Conservation (phyloP, 2,888 invertebrate species). For the Orthosia cruda region DNA sequence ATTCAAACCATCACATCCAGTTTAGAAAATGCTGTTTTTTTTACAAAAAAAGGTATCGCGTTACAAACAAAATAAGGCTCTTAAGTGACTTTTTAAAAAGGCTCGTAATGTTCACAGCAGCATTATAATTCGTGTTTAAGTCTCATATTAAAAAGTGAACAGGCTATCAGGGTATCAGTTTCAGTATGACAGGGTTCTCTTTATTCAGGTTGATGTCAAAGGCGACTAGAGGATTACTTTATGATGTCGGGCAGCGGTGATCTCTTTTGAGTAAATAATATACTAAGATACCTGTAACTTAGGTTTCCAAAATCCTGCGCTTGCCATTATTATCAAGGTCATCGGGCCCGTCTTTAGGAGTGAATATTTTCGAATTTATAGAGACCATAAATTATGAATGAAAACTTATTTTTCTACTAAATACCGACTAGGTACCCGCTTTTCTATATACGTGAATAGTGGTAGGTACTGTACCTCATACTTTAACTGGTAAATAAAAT, state of each 20-base stretch:
- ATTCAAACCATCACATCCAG: constrained; percentile 58
- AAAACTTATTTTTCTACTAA: neutral
- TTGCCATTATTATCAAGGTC: constrained; percentile 1
- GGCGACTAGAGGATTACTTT: constrained; percentile 17
- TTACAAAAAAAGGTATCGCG: constrained; percentile 45
- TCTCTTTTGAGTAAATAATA: neutral
- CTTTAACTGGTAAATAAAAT: neutral
- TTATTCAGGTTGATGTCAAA: constrained; percentile 4
- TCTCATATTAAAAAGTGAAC: constrained; percentile 35
- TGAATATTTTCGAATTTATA: neutral
- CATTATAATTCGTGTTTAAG: constrained; percentile 22
- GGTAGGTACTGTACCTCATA: neutral
- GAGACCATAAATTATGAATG: neutral
- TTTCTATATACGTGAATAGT: no score
- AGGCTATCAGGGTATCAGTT: constrained; percentile 31
- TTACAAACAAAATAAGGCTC: constrained; percentile 46
- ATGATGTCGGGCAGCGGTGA: neutral
- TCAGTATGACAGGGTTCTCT: constrained; percentile 7
- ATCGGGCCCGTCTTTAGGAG: neutral
- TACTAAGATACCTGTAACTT: neutral
- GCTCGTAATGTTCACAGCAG: constrained; percentile 39
- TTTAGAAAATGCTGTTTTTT: constrained; percentile 52
- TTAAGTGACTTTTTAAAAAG: constrained; percentile 62
- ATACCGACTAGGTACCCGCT: no score
- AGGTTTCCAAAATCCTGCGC: neutral